Conservation (phyloP, 2,113 vertebrate genomes). For the Polypterus bichir region DNA sequence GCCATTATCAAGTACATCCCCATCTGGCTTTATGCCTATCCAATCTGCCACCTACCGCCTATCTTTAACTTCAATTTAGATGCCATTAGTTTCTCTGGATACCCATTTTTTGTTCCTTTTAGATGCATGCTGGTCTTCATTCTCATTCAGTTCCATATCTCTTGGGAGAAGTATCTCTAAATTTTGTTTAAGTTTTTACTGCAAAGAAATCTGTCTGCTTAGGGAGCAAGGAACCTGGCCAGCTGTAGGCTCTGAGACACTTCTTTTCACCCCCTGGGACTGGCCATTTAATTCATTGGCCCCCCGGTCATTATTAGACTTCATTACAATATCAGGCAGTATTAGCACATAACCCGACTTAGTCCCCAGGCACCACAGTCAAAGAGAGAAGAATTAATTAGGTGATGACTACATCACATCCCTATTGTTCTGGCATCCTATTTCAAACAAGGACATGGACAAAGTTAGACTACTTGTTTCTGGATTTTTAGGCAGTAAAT, state of each 20-base stretch:
- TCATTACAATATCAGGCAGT: conserved; percentile 23
- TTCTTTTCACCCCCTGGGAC: conserved; percentile 18
- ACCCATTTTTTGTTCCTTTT: too few relatives aligned
- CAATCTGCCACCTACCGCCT: too few relatives aligned
- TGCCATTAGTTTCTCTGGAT: too few relatives aligned
- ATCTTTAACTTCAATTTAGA: too few relatives aligned
- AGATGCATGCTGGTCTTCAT: too few relatives aligned
- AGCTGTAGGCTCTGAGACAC: neutral
- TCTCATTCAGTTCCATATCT: too few relatives aligned
- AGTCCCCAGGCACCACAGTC: conserved; percentile 8
- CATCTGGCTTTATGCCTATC: too few relatives aligned
- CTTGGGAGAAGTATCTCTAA: too few relatives aligned
- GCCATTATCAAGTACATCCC: too few relatives aligned
- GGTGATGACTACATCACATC: conserved; percentile 18
- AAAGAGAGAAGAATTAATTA: conserved; percentile 26
- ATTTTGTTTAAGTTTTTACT: too few relatives aligned
- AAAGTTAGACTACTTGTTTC: too few relatives aligned
- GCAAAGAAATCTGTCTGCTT: conserved; percentile 6
- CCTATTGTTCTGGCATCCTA: conserved; percentile 19
- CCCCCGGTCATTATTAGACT: conserved; percentile 28
- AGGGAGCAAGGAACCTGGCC: conserved; percentile 8
- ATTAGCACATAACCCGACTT: conserved; percentile 12
- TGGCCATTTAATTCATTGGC: conserved; percentile 15
- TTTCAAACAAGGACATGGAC: conserved; percentile 10
- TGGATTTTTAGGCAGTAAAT: too few relatives aligned